Conservation (phyloP, 2,797 vertebrate genomes). For the Pteronotus mesoamericanus region DNA sequence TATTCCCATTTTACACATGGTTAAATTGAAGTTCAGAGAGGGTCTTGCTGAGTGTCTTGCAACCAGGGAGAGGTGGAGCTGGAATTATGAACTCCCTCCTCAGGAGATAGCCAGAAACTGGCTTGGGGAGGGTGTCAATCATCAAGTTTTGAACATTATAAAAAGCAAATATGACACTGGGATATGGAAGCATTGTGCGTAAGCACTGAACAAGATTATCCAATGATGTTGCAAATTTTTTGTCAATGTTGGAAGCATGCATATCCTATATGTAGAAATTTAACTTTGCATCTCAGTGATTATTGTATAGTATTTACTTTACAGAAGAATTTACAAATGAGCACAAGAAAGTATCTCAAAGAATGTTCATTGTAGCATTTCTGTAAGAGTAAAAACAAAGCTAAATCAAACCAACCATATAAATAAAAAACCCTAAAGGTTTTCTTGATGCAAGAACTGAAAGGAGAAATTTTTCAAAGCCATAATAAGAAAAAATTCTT, state of each 20-base stretch:
- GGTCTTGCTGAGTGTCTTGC: not conserved
- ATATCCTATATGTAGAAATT: not conserved
- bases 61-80: not conserved
- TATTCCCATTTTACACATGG: not conserved
- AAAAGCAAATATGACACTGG: not conserved
- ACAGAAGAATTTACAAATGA: not conserved
- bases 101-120: not conserved
- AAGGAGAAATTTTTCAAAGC: not conserved
- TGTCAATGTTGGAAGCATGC: not conserved
- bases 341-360: not conserved
- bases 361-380: not conserved
- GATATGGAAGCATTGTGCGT: not conserved
- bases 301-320: not conserved
- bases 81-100: not conserved
- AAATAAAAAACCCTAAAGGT: not conserved
- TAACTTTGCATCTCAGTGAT: not conserved
- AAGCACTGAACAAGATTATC: not conserved
- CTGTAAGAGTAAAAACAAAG: not conserved
- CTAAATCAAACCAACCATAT: not conserved
- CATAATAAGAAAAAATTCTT: not conserved
- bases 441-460: not conserved
- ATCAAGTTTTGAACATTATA: not conserved
- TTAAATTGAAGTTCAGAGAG: not conserved
- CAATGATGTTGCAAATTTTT: not conserved
- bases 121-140: not conserved